These are phyloP conservation scores for Xestia xanthographa DNA, from an alignment of 2,888 invertebrate species.

Conservation along the genomic window DNA sequence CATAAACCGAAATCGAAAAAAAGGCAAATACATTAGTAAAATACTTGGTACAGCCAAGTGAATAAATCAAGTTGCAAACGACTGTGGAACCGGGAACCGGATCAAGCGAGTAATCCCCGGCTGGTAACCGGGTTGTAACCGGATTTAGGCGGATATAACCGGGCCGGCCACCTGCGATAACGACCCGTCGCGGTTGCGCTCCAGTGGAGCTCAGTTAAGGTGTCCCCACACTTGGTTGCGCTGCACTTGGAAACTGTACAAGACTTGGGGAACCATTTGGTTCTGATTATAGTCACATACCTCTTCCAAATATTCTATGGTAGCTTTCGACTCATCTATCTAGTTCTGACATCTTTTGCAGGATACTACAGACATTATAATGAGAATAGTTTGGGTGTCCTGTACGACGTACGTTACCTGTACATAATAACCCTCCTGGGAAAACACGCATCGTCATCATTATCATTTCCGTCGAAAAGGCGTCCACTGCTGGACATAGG, in stretches of 20 bases:
- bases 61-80: slow-evolving; percentile 87
- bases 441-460: too few relatives aligned
- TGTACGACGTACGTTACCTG: background rate
- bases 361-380: background rate
- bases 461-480: too few relatives aligned
- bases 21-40: slow-evolving; percentile 64
- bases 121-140: slow-evolving; percentile 84
- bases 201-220: slow-evolving; percentile 61
- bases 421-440: background rate
- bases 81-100: slow-evolving; percentile 81
- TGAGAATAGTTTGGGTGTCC: background rate
- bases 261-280: too few relatives aligned
- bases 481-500: too few relatives aligned
- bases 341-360: background rate
- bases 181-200: slow-evolving; percentile 74
- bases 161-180: slow-evolving; percentile 88
- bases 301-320: background rate
- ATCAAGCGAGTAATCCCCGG: slow-evolving; percentile 86
- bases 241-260: slow-evolving; percentile 28
- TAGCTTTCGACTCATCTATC: background rate
- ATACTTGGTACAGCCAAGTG: slow-evolving; percentile 71
- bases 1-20: slow-evolving; percentile 57
- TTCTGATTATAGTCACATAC: background rate
- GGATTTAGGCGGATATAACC: slow-evolving; percentile 81
- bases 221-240: slow-evolving; percentile 48